Evolutionary conservation across 2,888 invertebrate species (phyloP).

Genomic region (Dicycla oo): DNA sequence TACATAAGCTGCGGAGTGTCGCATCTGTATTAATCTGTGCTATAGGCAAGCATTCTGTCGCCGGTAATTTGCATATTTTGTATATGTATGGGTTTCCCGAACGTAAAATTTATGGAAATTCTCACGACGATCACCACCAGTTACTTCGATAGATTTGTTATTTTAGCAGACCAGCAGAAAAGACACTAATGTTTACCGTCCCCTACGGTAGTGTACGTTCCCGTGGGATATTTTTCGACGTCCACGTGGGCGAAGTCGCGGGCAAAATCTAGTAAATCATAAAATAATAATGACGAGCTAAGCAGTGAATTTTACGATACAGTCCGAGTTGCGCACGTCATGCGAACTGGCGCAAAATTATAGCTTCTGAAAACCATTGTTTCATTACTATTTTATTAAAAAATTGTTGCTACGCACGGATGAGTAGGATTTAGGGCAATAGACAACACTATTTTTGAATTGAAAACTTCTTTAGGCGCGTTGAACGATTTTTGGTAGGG

Average conservation of each 20-base stretch:
- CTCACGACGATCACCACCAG: neutral
- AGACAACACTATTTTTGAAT: neutral
- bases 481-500: no score
- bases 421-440: neutral
- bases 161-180: neutral
- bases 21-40: no score
- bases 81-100: neutral
- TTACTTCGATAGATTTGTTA: no score
- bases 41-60: neutral
- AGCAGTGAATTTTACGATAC: constrained; percentile 54
- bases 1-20: no score
- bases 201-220: no score
- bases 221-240: no score
- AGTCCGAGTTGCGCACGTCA: constrained; percentile 45
- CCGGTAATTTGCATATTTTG: neutral
- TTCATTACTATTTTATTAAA: constrained; percentile 34
- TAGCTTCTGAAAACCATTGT: constrained; percentile 44
- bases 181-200: no score
- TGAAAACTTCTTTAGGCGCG: no score
- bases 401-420: constrained; percentile 18
- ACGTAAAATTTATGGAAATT: neutral
- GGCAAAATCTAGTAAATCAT: no score
- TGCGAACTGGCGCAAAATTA: constrained; percentile 43
- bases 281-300: constrained; percentile 32
- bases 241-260: no score